Evolutionary conservation across 2,797 vertebrate genomes (phyloP), one percentile per base, ranked within the genome.

Genomic region (Acanthopagrus latus): DNA sequence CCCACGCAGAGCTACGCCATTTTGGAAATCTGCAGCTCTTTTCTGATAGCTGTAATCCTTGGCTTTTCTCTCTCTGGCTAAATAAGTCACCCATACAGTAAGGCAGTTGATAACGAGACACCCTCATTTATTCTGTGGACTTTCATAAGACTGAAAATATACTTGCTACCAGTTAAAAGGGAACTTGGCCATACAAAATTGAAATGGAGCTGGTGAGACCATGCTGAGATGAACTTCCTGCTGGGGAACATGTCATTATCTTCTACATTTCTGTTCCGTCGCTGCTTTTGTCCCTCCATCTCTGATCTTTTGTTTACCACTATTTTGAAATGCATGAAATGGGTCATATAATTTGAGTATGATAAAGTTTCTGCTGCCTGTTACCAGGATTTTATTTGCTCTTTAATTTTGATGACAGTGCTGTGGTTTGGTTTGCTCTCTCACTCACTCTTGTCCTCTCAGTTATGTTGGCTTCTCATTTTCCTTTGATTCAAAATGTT

Each of bases 1-100:
- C 92, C 93, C 92, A 93, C 91, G 86, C 91, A 91, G 64, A 72
- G 85, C 86, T 64, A 79, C 80, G 81, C 93, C 93, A 92, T 93
- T 94, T 94, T 92, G 89, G 81, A 91, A 90, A 88, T 89, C 87
- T 81, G 80, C 80, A 85, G 86, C 84, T 86, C 78, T 70, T 78
- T 51, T 81, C 65, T 78, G 68, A 81, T 57, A 67, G 68, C 81
- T 84, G 74, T 74, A 83, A 82, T 86, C 74, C 52, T 25, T 23
- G 14, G 18, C 47, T 81, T 74, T 71, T 74, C 27, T 76, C 51
- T 72, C 69, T 65, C 48, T 47, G 27, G 56, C 72, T 72, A n/a
- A 76, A 82, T 46, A 74, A 84, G 43, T 89, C 80, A 82, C 86
- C 69, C 78, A 55, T 74, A 38, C 70, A 46, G 0, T 65, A 44